A percentile compares a stretch with the other conserved stretches of the same genome.
phyloP scores from a whole-genome alignment of 2,113 vertebrate species.

The Entomyzon cyanotis region DNA sequence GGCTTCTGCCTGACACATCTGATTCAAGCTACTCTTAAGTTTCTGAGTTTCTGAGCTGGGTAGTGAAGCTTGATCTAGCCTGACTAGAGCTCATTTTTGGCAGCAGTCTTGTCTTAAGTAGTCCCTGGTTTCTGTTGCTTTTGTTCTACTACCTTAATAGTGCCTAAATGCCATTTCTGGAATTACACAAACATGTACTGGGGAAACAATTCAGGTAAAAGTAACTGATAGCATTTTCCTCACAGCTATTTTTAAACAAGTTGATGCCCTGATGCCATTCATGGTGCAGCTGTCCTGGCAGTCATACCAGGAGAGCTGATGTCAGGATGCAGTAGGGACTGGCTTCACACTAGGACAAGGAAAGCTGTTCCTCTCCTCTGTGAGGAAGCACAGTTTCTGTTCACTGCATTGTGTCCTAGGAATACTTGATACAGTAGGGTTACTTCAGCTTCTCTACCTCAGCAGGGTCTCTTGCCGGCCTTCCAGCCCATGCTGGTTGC shows the following conservation, averaged over 20 bases:
- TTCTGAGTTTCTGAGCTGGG: neutral
- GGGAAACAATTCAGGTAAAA: neutral
- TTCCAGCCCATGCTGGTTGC: neutral
- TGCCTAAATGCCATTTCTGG: neutral
- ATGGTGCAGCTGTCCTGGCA: slow-evolving; percentile 33
- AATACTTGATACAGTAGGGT: neutral
- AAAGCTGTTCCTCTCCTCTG: neutral
- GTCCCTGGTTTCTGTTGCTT: neutral
- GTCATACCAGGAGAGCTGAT: neutral
- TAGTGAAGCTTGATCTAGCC: neutral
- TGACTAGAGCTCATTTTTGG: neutral
- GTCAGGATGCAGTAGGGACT: neutral
- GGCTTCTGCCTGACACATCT: neutral
- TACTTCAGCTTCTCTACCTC: neutral
- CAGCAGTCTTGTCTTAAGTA: neutral
- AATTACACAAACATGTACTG: neutral
- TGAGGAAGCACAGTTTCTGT: neutral
- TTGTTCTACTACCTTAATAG: neutral
- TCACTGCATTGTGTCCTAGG: neutral
- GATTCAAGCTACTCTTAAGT: neutral
- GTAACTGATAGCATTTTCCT: neutral
- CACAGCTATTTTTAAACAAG: slow-evolving; percentile 10
- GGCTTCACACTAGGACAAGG: neutral
- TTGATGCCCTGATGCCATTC: neutral
- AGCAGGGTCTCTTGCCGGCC: neutral